phyloP scores from a whole-genome alignment of 2,888 invertebrate species.

The Marasmarcha lunaedactyla region DNA sequence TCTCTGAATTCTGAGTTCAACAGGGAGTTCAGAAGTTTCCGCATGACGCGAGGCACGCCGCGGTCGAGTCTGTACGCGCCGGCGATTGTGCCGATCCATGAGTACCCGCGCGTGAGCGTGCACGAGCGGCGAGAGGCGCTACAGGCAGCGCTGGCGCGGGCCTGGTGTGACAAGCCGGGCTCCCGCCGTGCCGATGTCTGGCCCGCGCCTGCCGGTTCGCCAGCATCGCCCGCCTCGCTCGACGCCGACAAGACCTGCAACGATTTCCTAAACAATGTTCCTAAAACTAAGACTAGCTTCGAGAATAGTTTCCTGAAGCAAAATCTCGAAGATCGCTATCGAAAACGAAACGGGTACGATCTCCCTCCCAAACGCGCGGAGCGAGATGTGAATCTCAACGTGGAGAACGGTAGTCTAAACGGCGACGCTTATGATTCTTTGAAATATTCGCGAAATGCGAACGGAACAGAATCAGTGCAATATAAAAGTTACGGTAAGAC shows the following conservation, averaged over 20 bases:
- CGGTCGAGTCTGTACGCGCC: constrained; percentile 62
- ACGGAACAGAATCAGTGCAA: constrained; percentile 63
- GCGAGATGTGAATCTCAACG: constrained; percentile 55
- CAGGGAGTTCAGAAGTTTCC: constrained; percentile 71
- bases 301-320: constrained; percentile 64
- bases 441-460: constrained; percentile 65
- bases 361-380: constrained; percentile 47
- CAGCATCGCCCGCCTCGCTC: constrained; percentile 42
- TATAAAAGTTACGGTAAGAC: constrained; percentile 61
- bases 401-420: constrained; percentile 40
- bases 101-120: constrained; percentile 71
- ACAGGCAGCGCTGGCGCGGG: constrained; percentile 62
- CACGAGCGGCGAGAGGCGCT: constrained; percentile 64
- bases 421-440: constrained; percentile 61
- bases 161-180: constrained; percentile 57
- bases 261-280: constrained; percentile 64
- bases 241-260: constrained; percentile 53
- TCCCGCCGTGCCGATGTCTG: constrained; percentile 60
- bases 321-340: constrained; percentile 54
- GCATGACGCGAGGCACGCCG: constrained; percentile 63
- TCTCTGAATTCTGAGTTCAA: constrained; percentile 73
- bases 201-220: constrained; percentile 50
- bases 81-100: constrained; percentile 71
- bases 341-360: constrained; percentile 58
- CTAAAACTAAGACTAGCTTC: constrained; percentile 66